Evolutionary conservation across 2,888 invertebrate genomes (phyloP).

Genomic region (Epinotia ramella): DNA sequence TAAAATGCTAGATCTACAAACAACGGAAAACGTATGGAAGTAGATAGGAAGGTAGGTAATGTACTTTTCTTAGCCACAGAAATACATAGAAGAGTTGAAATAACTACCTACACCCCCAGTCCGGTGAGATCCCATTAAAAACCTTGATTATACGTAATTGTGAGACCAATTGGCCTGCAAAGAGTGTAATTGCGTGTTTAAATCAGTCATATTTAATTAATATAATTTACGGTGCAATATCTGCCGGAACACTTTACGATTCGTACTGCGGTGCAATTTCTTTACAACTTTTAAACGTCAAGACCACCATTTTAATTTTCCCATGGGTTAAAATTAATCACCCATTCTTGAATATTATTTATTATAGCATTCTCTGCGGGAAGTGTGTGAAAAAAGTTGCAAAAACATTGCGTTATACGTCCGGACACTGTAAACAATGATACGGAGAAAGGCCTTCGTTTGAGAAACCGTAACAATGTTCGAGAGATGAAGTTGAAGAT

Average conservation of each 20-base stretch:
- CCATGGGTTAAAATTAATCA: constrained; percentile 46
- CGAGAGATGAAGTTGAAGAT: constrained; percentile 1
- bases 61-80: background rate
- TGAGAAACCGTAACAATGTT: constrained; percentile 34
- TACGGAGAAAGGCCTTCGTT: constrained; percentile 38
- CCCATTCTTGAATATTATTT: constrained; percentile 47
- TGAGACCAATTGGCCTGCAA: background rate
- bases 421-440: constrained; percentile 33
- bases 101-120: background rate
- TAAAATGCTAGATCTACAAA: background rate
- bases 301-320: constrained; percentile 23
- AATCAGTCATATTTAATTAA: constrained; percentile 12
- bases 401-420: constrained; percentile 22
- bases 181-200: background rate
- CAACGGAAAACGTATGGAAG: background rate
- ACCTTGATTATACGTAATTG: background rate
- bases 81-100: background rate
- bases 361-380: constrained; percentile 38
- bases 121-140: constrained; percentile 1
- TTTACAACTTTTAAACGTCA: constrained; percentile 18
- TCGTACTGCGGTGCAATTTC: constrained; percentile 1
- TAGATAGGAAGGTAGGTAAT: background rate
- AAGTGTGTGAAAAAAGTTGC: constrained; percentile 37
- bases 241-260: background rate
- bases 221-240: background rate